Evolutionary conservation across 2,113 vertebrate genomes (phyloP).

Genomic region (Heterotilapia buettikoferi): DNA sequence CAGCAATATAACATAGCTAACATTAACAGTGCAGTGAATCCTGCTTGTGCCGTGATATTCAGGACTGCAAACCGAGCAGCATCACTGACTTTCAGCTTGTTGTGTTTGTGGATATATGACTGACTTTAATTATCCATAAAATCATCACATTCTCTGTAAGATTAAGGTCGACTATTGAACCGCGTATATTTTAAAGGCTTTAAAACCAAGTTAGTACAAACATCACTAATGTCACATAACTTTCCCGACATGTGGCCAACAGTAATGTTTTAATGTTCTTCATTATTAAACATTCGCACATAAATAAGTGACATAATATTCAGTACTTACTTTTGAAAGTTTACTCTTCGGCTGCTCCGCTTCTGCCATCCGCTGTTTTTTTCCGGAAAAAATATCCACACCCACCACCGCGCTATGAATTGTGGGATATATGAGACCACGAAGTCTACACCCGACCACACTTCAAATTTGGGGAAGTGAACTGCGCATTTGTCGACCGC

Average conservation of each 20-base stretch:
- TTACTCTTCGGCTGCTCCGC: accelerated
- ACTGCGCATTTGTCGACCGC: background rate
- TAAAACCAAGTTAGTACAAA: no score
- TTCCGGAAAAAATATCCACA: accelerated
- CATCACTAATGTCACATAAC: accelerated
- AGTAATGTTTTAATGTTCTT: background rate
- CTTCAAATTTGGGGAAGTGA: background rate
- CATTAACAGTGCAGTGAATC: no score
- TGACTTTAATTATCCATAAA: accelerated
- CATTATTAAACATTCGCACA: background rate
- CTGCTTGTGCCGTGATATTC: no score
- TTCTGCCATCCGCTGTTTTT: accelerated
- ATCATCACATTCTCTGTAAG: no score
- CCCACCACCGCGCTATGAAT: background rate
- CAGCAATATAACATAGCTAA: accelerated
- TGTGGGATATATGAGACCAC: background rate
- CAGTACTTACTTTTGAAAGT: background rate
- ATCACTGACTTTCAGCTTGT: no score
- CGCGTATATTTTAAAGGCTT: no score
- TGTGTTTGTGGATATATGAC: no score
- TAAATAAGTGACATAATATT: background rate
- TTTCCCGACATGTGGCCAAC: background rate
- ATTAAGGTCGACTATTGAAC: no score
- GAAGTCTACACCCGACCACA: background rate
- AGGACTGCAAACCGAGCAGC: no score